A percentile compares a stretch with the other conserved stretches of the same genome.
Evolutionary conservation across 2,113 vertebrate species (phyloP).

Genomic region (Balaeniceps rex): DNA sequence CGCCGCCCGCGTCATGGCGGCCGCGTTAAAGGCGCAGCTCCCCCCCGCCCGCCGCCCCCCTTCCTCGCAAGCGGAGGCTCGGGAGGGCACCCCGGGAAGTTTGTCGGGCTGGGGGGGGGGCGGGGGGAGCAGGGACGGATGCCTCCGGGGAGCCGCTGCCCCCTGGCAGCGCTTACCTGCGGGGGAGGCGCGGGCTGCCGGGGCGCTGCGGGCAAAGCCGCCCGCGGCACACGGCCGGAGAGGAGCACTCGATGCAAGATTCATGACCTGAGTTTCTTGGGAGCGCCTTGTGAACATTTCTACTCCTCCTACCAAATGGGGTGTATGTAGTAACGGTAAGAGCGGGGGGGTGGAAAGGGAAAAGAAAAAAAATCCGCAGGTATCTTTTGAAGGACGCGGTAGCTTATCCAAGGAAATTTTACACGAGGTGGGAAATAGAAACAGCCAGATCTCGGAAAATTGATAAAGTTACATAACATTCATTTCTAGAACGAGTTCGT

Average conservation of each 20-base stretch:
- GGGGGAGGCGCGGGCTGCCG: not conserved
- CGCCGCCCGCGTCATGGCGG: constrained; percentile 72
- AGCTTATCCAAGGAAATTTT: not conserved
- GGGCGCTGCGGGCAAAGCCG: not conserved
- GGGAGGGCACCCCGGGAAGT: not conserved
- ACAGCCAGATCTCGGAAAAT: not conserved
- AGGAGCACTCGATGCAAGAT: not conserved
- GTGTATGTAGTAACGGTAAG: not conserved
- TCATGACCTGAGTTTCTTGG: not conserved
- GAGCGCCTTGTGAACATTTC: not conserved
- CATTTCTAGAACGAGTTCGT: not conserved
- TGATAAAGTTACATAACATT: not conserved
- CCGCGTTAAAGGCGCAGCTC: constrained; percentile 73
- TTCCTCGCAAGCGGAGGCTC: too few relatives aligned
- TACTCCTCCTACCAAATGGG: not conserved
- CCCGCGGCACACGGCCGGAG: not conserved
- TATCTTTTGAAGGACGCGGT: not conserved
- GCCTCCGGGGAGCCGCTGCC: not conserved
- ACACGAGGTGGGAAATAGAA: not conserved
- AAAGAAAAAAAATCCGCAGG: too few relatives aligned
- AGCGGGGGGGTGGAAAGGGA: too few relatives aligned
- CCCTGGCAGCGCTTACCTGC: not conserved
- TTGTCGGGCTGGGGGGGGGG: not conserved
- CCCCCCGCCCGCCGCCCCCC: not conserved
- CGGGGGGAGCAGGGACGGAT: not conserved